Base-by-base conservation (phyloP, 2,797 vertebrate species). In the Tauraco hartlaubi region DNA sequence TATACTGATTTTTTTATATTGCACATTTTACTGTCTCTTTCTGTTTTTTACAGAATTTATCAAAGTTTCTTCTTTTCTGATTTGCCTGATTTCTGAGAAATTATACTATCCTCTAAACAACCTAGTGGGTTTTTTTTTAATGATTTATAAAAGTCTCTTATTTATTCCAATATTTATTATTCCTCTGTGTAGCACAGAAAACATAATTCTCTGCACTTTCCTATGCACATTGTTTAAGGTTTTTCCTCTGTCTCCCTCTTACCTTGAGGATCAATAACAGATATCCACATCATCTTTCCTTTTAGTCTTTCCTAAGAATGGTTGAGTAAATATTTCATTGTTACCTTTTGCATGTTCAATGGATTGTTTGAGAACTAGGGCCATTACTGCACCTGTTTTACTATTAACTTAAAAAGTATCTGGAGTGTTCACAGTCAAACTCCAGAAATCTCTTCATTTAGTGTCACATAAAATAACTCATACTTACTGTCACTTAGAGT, bases 201-300 rank as follows among this genome's bases (percentile, higher is more conserved):
- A 6, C 13, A 18, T 35, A 9, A 82, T 64, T 85, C 5, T 4
- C 20, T 78, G 26, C 11, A 29, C 41, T 73, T 33, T 61, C 6
- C 0, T 35, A 17, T 39, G 21, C 13, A 35, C 2, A 18, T 15
- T 1, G 5, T n/a, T 73, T 15, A 67, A 59, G 11, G 7, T 21
- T 81, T 68, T 75, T 75, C 23, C 71, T 75, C 18, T 72, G 49
- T 21, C 5, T 72, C 7, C 7, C 11, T 81, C 6, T 20, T 82
- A 23, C 4, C 19, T 31, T 69, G 26, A 66, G 29, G 23, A 48
- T n/a, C 31, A 64, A 26, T 41, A 59, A 1, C 22, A 73, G 3
- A 23, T 19, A 83, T 4, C 26, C 5, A 19, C 4, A 48, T 11
- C 0, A 67, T 9, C 3, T 20, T 76, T 64, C 18, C 6, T 39